Base-by-base conservation (phyloP, 2,797 vertebrate genomes). In the Coregonus suidteri region DNA sequence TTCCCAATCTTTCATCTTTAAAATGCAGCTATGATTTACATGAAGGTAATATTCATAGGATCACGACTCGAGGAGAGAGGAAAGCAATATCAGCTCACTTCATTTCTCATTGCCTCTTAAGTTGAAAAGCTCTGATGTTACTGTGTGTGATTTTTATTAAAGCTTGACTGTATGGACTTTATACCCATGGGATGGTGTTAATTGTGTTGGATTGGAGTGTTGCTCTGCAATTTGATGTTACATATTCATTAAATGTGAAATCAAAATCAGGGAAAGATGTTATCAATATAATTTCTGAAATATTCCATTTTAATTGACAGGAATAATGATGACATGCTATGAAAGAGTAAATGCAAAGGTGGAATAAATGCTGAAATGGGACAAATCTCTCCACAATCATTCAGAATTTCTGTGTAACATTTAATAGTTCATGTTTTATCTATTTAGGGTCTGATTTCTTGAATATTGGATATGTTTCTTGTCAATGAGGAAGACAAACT, bases 51-150 rank as follows among this genome's bases (percentile, higher is more conserved):
- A 13, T 2, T 11, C 11, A 13, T 47, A 47, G 9, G 41, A 47
- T 47, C 41, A 47, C 2, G 9, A 47, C 41, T 47, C 41, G 2
- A 47, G 11, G 41, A 47, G 41, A 47, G 41, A 7, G 2, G 56
- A 59, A 59, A 6, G 6, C 56, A 59, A 59, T 59, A 59, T 59
- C 56, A 59, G 56, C 56, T 59, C 56, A 18, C 56, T 59, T 18
- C 56, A 59, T 20, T 18, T 59, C 56, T 18, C n/a, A 59, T 20
- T 59, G 5, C 56, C 18, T 77, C 80, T 82, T 69, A 35, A 18
- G 76, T 79, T 59, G 56, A 59, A 6, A n/a, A 56, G 54, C 54
- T 59, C 56, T 59, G 54, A 59, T 59, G 54, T 59, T 16, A 59
- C 54, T 59, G 54, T 18, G n/a, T 59, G n/a, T 59, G 41, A 47